Conservation (phyloP, 1,140 invertebrate genomes). For the Aphidius ervi region DNA sequence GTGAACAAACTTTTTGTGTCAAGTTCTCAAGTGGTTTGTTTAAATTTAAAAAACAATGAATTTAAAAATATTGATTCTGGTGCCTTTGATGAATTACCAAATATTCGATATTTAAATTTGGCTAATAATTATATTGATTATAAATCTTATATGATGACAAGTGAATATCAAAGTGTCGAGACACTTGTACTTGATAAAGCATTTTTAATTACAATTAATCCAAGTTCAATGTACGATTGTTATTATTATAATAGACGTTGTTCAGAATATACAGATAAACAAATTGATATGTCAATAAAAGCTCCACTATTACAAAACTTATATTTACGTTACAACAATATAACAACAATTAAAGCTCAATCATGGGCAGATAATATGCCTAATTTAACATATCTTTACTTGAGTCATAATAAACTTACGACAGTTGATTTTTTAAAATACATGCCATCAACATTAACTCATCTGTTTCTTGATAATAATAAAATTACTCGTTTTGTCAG, state of each 20-base stretch:
- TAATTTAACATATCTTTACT: background rate
- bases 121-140: background rate
- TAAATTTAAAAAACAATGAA: too few species aligned
- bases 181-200: conserved; percentile 7
- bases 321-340: too few species aligned
- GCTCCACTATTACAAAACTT: too few species aligned
- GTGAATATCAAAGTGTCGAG: too few species aligned
- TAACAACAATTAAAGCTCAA: too few species aligned
- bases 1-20: too few species aligned
- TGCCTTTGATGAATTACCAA: background rate
- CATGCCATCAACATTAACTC: background rate
- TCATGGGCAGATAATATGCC: too few species aligned
- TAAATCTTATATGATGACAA: background rate
- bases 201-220: background rate
- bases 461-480: background rate
- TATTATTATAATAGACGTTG: too few species aligned
- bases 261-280: too few species aligned
- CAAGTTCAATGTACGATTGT: background rate
- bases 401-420: background rate
- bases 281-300: too few species aligned
- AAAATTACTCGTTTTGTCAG: background rate
- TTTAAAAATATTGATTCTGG: background rate
- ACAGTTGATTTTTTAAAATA: background rate
- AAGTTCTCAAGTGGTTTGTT: too few species aligned
- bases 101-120: background rate